Evolutionary conservation across 2,797 vertebrate genomes (phyloP), one percentile per base, ranked within the genome.

Genomic region (Leptatherina wallacei): DNA sequence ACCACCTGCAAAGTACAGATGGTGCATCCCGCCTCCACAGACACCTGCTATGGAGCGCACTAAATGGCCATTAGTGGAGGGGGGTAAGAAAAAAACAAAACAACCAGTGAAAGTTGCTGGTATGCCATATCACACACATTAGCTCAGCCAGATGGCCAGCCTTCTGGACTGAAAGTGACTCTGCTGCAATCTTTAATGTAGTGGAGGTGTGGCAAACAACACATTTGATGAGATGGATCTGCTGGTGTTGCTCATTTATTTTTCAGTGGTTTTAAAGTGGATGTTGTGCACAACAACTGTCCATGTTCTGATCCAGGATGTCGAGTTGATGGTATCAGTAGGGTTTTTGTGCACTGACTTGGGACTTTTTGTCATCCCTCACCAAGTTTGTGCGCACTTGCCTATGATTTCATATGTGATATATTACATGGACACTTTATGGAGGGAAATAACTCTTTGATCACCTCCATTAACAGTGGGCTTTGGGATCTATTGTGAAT

Each of bases 1-100:
- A 18, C 90, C 90, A 89, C 91, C 85, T 90, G 77, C 85, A 87
- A 85, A 81, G 88, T 93, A 71, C 94, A 95, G 93, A 94, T 95
- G 94, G 94, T 79, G 64, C 35, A 54, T 62, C 84, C 91, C 85
- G 78, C 93, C 94, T 91, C 88, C 86, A 73, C 83, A 87, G 86
- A 91, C 93, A 91, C 93, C 93, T 94, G 93, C 91, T 84, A 92
- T 85, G 90, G 81, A 75, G 77, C 61, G 70, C 79, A 88, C 87
- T 93, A 91, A 93, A 93, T 89, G 88, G 82, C 78, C 77, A 80
- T 85, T 81, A 85, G 82, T 80, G 62, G 84, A 73, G 89, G 86
- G 82, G 89, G 87, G 71, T 66, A 42, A 72, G n/a, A 61, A 63
- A 72, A 73, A 51, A 85, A 93, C 92, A 93, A 91, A 90, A 85